A percentile compares a stretch with the other conserved stretches of the same genome.
Evolutionary conservation across 2,888 invertebrate species (phyloP).

Genomic region (Malthinus seriepunctatus): DNA sequence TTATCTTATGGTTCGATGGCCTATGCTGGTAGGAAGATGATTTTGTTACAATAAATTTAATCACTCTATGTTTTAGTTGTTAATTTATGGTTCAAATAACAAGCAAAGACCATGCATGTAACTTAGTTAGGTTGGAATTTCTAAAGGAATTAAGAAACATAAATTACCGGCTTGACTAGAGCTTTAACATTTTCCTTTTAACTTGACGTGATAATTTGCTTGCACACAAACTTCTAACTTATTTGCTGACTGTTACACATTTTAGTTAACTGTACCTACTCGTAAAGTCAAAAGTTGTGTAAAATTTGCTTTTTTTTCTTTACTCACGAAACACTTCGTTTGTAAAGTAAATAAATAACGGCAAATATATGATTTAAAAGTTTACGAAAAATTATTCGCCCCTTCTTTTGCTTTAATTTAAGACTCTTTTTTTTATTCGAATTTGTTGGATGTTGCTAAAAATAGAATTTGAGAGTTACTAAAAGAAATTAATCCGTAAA

Average conservation of each 20-base stretch:
- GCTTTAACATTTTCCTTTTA: constrained; percentile 23
- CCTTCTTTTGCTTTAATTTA: too few relatives aligned
- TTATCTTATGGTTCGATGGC: constrained; percentile 64
- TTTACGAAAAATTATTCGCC: too few relatives aligned
- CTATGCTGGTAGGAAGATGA: constrained; percentile 58
- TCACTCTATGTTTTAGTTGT: constrained; percentile 13
- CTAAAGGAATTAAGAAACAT: constrained; percentile 32
- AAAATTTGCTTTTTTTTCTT: constrained; percentile 5
- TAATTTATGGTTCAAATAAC: constrained; percentile 27
- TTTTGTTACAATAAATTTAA: constrained; percentile 28
- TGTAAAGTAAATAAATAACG: constrained; percentile 7
- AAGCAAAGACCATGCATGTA: constrained; percentile 24
- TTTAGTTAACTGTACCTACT: constrained; percentile 8
- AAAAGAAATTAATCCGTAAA: too few relatives aligned
- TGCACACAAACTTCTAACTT: constrained; percentile 19
- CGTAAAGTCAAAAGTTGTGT: background rate
- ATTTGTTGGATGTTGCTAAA: too few relatives aligned
- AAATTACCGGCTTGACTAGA: constrained; percentile 30
- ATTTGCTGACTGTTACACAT: constrained; percentile 19
- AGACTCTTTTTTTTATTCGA: too few relatives aligned
- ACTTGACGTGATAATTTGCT: constrained; percentile 25
- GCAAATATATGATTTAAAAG: constrained; percentile 3
- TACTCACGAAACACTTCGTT: background rate
- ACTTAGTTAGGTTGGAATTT: constrained; percentile 27
- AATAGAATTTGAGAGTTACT: too few relatives aligned